Evolutionary conservation across 2,888 invertebrate genomes (phyloP).

Genomic region (Heliconius erato): DNA sequence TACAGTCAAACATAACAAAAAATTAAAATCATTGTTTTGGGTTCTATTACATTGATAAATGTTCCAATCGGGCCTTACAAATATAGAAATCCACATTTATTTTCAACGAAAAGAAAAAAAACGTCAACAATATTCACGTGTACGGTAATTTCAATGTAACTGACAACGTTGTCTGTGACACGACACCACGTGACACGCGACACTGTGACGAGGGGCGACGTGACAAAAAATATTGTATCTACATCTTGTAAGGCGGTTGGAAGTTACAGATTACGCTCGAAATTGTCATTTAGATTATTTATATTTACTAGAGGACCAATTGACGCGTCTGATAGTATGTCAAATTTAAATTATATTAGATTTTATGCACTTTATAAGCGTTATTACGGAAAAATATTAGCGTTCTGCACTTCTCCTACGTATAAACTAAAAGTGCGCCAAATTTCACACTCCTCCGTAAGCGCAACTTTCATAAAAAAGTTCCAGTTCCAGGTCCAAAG

Average conservation of each 20-base stretch:
- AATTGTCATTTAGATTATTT: too few relatives aligned
- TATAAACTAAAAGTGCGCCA: too few relatives aligned
- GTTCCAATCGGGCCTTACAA: neutral
- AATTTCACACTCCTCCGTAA: too few relatives aligned
- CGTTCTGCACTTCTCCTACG: too few relatives aligned
- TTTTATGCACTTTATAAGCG: too few relatives aligned
- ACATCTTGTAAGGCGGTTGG: neutral
- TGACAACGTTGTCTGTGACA: slow-evolving; percentile 27
- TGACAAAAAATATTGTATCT: neutral
- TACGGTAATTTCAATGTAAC: slow-evolving; percentile 30
- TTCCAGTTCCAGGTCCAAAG: too few relatives aligned
- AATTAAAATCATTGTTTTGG: neutral
- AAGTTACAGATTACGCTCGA: too few relatives aligned
- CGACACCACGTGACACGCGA: slow-evolving; percentile 27
- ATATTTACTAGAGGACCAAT: too few relatives aligned
- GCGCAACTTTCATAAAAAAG: too few relatives aligned
- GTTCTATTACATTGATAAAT: neutral
- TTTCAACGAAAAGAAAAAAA: neutral
- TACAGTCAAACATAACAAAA: neutral
- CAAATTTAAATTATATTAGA: too few relatives aligned
- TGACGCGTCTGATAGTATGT: too few relatives aligned
- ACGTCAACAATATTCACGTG: slow-evolving; percentile 17
- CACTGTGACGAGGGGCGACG: neutral
- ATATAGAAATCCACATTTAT: neutral
- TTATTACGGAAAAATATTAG: too few relatives aligned